Evolutionary conservation across 2,797 vertebrate species (phyloP), one percentile per base, ranked within the genome.

Genomic region (Echeneis naucrates): DNA sequence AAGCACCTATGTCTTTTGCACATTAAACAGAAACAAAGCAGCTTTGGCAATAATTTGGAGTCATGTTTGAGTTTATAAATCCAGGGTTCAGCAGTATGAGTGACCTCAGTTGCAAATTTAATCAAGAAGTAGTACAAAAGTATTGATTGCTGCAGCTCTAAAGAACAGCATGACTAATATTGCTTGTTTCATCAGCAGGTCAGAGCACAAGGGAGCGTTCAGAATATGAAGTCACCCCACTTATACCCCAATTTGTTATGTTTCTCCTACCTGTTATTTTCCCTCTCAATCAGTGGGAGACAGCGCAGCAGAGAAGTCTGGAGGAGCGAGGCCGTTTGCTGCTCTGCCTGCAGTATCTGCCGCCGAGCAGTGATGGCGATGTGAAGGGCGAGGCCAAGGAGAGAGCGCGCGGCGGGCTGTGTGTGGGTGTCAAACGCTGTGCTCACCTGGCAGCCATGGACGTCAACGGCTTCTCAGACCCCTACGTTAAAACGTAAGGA

Each of bases 401-500:
- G 88, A 92, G 23, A 80, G 86, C 80, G 83, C 92, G 93, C 9
- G 95, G 89, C 0, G 96, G 96, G 24, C 87, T 97, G 33, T 94
- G 95, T 32, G 96, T 97, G 65, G 96, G 96, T 17, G 96, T 97
- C 23, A 86, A 94, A 10, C 96, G 96, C 72, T 97, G 96, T 1
- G 96, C 96, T 64, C 96, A 97, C 85, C 92, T 97, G 73, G 96
- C 96, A 2, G 96, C 96, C 60, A 97, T 97, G 96, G 96, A 97
- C 0, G 96, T 97, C 88, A 97, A 97, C 0, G 96, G 96, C 75
- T 96, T 94, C 89, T 97, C 96, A 0, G 96, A 97, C 77, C 96
- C 96, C 83, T 97, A 97, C 1, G 96, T 97, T 55, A 97, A 97
- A 95, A 96, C 95, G 96, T 97, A 86, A 95, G 95, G 38, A 69